Percentiles rank a stretch among this genome's conserved stretches.
phyloP scores from a whole-genome alignment of 1,140 invertebrate species.

The Oncopodura yosiiana region DNA sequence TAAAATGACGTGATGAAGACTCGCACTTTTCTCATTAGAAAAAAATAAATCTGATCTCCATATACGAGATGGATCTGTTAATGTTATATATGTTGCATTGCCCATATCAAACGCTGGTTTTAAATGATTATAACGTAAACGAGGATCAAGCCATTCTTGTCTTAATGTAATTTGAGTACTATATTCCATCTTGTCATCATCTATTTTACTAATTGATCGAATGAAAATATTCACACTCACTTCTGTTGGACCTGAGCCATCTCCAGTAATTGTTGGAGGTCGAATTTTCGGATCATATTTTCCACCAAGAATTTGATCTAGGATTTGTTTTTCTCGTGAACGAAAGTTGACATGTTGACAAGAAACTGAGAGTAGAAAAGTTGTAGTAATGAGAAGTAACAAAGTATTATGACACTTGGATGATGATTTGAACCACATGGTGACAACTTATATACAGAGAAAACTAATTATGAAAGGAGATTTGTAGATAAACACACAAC shows the following conservation, averaged over 20 bases:
- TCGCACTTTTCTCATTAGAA: conserved; percentile 44
- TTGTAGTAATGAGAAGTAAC: too few relatives aligned
- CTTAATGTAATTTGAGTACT: conserved; percentile 22
- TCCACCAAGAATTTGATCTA: background rate
- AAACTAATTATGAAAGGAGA: too few relatives aligned
- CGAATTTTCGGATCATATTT: too few relatives aligned
- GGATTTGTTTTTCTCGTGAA: background rate
- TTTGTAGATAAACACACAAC: too few relatives aligned
- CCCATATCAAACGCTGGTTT: conserved; percentile 3
- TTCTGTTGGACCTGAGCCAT: conserved; percentile 11
- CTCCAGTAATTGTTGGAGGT: too few relatives aligned
- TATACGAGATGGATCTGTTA: conserved; percentile 40
- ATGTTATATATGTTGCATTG: conserved; percentile 39
- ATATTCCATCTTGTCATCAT: conserved; percentile 26
- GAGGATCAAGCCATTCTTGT: conserved; percentile 22
- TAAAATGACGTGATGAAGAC: conserved; percentile 43
- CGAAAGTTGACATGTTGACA: background rate
- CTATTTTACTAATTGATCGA: conserved; percentile 19
- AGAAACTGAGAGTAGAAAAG: too few relatives aligned
- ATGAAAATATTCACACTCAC: conserved; percentile 8
- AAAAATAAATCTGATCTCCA: conserved; percentile 50
- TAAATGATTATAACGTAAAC: background rate
- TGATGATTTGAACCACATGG: too few relatives aligned
- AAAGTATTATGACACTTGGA: too few relatives aligned
- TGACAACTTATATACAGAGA: too few relatives aligned